Evolutionary conservation across 2,797 vertebrate genomes (phyloP).

Genomic region (Oreortyx pictus): DNA sequence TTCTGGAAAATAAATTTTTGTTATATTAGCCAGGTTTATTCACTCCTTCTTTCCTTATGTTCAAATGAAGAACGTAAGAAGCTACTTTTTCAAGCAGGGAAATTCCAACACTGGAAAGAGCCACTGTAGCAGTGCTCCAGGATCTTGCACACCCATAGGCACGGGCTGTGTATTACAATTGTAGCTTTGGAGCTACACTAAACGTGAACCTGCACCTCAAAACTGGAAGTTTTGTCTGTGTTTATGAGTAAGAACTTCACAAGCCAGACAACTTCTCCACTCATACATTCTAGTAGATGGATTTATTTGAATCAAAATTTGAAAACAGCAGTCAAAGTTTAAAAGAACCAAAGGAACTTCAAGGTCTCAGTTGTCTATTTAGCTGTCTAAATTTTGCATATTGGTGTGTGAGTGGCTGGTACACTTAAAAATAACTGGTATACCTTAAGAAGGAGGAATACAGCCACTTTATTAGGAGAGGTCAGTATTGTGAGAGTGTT

Average conservation of each 20-base stretch:
- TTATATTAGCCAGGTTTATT: not conserved
- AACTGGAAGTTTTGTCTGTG: not conserved
- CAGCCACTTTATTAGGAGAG: conserved; percentile 31
- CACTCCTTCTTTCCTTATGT: not conserved
- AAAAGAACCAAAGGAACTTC: not conserved
- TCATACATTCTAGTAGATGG: not conserved
- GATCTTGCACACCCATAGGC: not conserved
- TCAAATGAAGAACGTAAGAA: not conserved
- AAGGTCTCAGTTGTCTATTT: not conserved
- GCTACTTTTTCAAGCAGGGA: not conserved
- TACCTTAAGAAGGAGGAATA: not conserved
- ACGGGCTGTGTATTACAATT: not conserved
- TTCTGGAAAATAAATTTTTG: not conserved
- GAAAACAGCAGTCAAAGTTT: not conserved
- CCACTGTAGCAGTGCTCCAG: not conserved
- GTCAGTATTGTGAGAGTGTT: conserved; percentile 26
- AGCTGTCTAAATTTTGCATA: not conserved
- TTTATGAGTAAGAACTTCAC: not conserved
- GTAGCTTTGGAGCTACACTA: not conserved
- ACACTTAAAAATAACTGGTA: not conserved
- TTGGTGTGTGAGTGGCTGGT: not conserved
- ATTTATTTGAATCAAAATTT: not conserved
- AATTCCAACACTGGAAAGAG: not conserved
- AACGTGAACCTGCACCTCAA: not conserved
- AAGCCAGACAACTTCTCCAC: not conserved